Evolutionary conservation across 2,888 invertebrate genomes (phyloP), one percentile per base, ranked within the genome.

Genomic region (Abrostola tripartita): DNA sequence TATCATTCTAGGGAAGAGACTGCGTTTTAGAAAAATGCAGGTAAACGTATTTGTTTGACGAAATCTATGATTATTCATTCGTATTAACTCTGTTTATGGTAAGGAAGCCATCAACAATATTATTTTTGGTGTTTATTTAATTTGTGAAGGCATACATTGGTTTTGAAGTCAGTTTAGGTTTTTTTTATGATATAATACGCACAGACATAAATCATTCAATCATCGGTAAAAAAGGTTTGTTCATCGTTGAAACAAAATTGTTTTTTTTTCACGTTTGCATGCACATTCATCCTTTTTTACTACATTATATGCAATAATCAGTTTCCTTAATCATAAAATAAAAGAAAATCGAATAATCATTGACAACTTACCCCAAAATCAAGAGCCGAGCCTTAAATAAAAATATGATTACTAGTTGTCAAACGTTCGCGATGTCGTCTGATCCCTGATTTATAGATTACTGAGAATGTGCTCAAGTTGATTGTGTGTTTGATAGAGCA

Each of bases 391-490:
- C 89, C 90, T 90, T 91, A 89, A 90, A 81, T 78, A 82, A 89
- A 90, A 91, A 91, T 92, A 92, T 91, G 91, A 93, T 89, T 87
- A 88, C 79, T 74, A 71, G 77, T 78, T 84, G 84, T 86, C 86
- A 85, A 85, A 85, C 70, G 79, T 73, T 79, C 64, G 78, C 71
- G 78, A 85, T 76, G 79, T 81, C 85, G 85, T 86, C 86, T 86
- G 88, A 89, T 88, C 63, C 54, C 72, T 90, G 93, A 93, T 92
- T 90, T 93, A 92, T 91, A 81, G 81, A 81, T 88, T 81, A 85
- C 81, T 71, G 82, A 83, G 84, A 88, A 86, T 87, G 88, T 87
- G 89, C 89, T 92, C 89, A 88, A 86, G 61, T 85, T 89, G 92
- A 93, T 92, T 92, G 91, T 85, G 70, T 81, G 68, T 82, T 74